Evolutionary conservation across 2,888 invertebrate genomes (phyloP), one percentile per base, ranked within the genome.

Genomic region (Euproctis similis): DNA sequence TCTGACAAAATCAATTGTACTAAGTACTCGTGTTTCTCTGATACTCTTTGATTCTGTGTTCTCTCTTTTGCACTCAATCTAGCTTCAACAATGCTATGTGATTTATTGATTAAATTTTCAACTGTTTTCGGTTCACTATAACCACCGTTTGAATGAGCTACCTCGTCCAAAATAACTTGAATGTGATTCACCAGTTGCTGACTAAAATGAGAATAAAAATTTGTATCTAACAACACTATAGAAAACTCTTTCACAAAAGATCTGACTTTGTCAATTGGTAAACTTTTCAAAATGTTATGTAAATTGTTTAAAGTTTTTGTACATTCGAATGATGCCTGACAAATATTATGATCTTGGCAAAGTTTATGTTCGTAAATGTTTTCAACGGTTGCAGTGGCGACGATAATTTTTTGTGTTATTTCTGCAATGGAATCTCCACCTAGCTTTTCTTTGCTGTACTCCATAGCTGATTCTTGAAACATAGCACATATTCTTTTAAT

Each of bases 1-100:
- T 80, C 77, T 3, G 77, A 76, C 4, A 80, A 35, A 33, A 78
- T 74, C 0, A 48, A 49, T 22, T 72, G 53, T 0, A 73, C 40
- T 19, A 80, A 33, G 13, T 62, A 46, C 2, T 63, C 50, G 6
- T 78, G 75, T 16, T 53, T 53, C 1, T 58, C 59, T 8, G 50
- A 42, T 2, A 33, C 27, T 2, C 33, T 22, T 6, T 52, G 42
- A 11, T 24, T 36, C 11, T 55, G 41, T 0, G 24, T 34, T 12
- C 42, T 23, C 5, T 60, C 19, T n/a, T n/a, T n/a, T 4, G 43
- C 31, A 9, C 48, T 39, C 1, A 69, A n/a, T 42, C 71, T 59
- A 1, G 42, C 40, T 30, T 59, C 45, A 3, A 73, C 57, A 4
- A 58, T 44, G 24, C 55, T 61, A 8, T 61, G 48, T 5, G 76